A percentile compares a stretch with the other conserved stretches of the same genome.
These are phyloP conservation scores for Rana temporaria DNA, from an alignment of 2,113 vertebrate species.

Conservation along the genomic window DNA sequence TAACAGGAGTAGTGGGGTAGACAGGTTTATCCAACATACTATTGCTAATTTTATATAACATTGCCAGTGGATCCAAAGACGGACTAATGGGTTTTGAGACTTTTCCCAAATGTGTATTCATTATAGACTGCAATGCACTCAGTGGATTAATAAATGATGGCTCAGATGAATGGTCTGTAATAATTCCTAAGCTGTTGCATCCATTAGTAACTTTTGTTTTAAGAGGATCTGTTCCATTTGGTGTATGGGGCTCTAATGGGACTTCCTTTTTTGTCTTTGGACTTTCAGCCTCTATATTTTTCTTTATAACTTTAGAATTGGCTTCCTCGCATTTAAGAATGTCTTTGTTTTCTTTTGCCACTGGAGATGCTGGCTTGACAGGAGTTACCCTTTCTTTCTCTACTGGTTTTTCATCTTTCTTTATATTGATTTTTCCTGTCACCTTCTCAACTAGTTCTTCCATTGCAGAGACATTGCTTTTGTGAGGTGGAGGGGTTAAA, in stretches of 20 bases:
- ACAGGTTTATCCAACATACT: constrained; percentile 95
- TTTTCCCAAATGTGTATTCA: constrained; percentile 98
- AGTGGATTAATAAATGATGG: constrained; percentile 93
- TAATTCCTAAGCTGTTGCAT: constrained; percentile 89
- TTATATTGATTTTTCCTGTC: constrained; percentile 87
- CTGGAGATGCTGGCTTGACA: constrained; percentile 77
- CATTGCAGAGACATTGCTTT: constrained; percentile 95
- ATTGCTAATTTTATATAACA: constrained; percentile 96
- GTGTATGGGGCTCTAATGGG: constrained; percentile 75
- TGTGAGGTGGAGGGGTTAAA: constrained; percentile 88
- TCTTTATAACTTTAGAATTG: constrained; percentile 72
- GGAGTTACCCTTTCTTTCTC: constrained; percentile 79
- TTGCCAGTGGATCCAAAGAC: constrained; percentile 89
- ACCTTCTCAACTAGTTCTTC: constrained; percentile 98
- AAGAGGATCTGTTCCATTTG: constrained; percentile 83
- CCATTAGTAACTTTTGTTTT: constrained; percentile 87
- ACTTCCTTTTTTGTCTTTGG: constrained; percentile 87
- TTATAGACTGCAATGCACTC: constrained; percentile 96
- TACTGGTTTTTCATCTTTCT: constrained; percentile 81
- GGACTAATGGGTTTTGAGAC: constrained; percentile 90
- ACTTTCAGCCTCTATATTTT: constrained; percentile 75
- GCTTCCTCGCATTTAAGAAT: constrained; percentile 77
- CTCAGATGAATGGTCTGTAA: constrained; percentile 94
- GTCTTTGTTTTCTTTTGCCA: constrained; percentile 84
- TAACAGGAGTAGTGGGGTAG: constrained; percentile 81